Evolutionary conservation across 2,113 vertebrate species (phyloP).

Genomic region (Steatornis caripensis): DNA sequence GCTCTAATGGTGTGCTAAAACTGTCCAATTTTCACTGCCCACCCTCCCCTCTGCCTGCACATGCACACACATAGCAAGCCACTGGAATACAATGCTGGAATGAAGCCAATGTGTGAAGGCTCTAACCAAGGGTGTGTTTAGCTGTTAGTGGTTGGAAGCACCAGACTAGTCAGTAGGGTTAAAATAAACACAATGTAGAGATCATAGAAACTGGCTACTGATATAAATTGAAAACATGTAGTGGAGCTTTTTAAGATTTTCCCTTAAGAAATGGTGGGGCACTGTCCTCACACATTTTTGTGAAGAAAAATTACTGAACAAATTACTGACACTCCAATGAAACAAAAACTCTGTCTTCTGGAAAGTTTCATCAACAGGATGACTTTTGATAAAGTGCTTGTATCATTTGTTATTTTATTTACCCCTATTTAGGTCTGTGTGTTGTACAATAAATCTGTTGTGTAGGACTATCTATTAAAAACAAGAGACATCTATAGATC

Average conservation of each 20-base stretch:
- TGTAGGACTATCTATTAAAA: background rate
- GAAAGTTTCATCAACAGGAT: background rate
- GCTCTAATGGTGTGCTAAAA: slow-evolving; percentile 68
- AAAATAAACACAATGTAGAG: background rate
- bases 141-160: background rate
- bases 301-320: background rate
- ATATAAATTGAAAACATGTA: background rate
- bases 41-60: slow-evolving; percentile 20
- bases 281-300: background rate
- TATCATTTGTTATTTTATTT: background rate
- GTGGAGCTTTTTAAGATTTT: background rate
- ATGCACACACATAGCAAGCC: background rate
- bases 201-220: background rate
- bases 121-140: background rate
- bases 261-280: background rate
- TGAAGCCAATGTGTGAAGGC: slow-evolving; percentile 9
- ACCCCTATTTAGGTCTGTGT: background rate
- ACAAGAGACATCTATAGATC: background rate
- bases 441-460: background rate
- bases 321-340: background rate
- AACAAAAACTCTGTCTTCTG: background rate
- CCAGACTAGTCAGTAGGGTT: background rate
- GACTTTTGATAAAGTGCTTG: background rate
- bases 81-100: slow-evolving; percentile 11
- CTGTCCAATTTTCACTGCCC: slow-evolving; percentile 55